These are phyloP conservation scores for Falcunculus frontatus DNA, from an alignment of 2,113 vertebrate genomes.

Conservation along the genomic window DNA sequence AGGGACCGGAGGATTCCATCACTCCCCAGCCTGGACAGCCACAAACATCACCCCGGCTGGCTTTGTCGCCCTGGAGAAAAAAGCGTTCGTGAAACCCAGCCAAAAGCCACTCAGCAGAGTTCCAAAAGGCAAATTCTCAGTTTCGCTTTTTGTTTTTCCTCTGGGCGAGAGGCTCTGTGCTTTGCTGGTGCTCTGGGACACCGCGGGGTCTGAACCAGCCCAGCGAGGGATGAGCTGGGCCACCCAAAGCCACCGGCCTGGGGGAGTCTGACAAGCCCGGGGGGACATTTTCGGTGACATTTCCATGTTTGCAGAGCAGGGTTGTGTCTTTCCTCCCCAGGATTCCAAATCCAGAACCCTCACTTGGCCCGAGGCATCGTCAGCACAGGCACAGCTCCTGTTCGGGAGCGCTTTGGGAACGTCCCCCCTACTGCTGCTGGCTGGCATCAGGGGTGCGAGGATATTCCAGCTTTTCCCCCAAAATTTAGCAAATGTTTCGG, in stretches of 20 bases:
- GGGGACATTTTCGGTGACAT: neutral
- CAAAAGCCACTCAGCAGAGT: neutral
- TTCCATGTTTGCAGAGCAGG: neutral
- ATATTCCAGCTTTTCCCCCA: accelerated
- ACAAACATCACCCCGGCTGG: neutral
- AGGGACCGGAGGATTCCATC: neutral
- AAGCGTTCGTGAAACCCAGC: neutral
- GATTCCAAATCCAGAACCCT: neutral
- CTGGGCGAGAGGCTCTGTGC: neutral
- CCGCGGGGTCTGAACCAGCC: neutral
- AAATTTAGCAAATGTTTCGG: neutral
- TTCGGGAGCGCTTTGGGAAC: neutral
- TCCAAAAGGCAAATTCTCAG: neutral
- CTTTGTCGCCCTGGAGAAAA: neutral
- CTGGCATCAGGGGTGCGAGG: too few relatives aligned
- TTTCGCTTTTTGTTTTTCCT: neutral
- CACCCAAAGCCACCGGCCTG: neutral
- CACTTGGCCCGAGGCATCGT: neutral
- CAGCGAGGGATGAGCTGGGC: neutral
- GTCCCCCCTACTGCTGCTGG: neutral
- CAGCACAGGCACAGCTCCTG: neutral
- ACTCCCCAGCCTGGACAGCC: neutral
- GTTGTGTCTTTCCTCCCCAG: neutral
- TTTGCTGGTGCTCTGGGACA: neutral
- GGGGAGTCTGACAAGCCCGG: neutral